A percentile compares a stretch with the other conserved stretches of the same genome.
phyloP scores from a whole-genome alignment of 2,888 invertebrate species.

The Drosophila maculinotata region DNA sequence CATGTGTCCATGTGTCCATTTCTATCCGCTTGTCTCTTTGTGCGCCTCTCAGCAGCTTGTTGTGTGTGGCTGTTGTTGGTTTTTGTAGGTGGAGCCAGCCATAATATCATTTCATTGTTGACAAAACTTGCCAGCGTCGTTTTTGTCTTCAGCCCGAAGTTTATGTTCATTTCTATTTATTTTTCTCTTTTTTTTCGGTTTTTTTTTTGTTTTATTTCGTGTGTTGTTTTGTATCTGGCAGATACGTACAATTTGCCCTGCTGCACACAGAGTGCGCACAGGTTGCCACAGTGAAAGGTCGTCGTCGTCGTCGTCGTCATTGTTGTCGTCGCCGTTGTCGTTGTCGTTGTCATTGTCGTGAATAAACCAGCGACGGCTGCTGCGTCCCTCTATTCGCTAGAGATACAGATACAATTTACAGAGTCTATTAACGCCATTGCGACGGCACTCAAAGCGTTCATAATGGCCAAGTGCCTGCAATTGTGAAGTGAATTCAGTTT shows the following conservation, averaged over 20 bases:
- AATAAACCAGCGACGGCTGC: constrained; percentile 57
- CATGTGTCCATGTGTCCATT: constrained; percentile 33
- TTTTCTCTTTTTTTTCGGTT: constrained; percentile 13
- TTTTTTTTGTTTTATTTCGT: constrained; percentile 20
- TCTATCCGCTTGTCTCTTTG: constrained; percentile 23
- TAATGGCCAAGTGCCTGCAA: constrained; percentile 51
- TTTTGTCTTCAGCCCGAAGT: constrained; percentile 56
- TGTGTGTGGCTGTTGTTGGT: constrained; percentile 52
- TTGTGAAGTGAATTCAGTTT: constrained; percentile 39
- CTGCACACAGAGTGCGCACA: constrained; percentile 65
- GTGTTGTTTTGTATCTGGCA: constrained; percentile 69
- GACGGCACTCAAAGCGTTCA: constrained; percentile 34
- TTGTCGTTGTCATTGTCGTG: constrained; percentile 34
- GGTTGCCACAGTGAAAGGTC: constrained; percentile 77
- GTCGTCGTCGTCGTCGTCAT: constrained; percentile 44
- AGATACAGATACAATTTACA: constrained; percentile 40
- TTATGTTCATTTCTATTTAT: constrained; percentile 36
- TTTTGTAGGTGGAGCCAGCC: constrained; percentile 82
- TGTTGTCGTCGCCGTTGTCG: constrained; percentile 30
- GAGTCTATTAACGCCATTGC: constrained; percentile 12
- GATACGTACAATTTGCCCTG: constrained; percentile 70
- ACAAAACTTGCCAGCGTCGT: constrained; percentile 70
- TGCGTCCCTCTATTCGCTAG: constrained; percentile 22
- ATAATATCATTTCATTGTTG: constrained; percentile 73
- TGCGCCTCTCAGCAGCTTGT: constrained; percentile 41